These are phyloP conservation scores for Centropus bengalensis DNA, from an alignment of 2,113 vertebrate species.

Conservation along the genomic window DNA sequence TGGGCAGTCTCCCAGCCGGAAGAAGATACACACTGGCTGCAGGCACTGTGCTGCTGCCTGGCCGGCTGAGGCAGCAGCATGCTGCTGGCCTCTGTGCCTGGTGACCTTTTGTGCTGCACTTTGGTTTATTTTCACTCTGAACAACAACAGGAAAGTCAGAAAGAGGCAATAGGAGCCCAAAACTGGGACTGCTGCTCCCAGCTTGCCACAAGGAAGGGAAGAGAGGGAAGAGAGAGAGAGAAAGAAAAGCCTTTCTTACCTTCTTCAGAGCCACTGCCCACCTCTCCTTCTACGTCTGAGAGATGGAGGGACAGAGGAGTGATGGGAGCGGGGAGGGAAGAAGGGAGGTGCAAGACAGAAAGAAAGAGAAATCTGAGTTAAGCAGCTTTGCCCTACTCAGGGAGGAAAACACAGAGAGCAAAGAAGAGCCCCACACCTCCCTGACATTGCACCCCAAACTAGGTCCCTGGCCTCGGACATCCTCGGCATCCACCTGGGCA, in stretches of 20 bases:
- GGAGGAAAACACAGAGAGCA: background rate
- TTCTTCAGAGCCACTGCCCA: constrained; percentile 75
- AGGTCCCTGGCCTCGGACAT: fast-evolving
- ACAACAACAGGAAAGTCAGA: background rate
- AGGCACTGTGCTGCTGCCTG: background rate
- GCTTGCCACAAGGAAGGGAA: background rate
- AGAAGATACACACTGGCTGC: background rate
- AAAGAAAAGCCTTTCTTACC: constrained; percentile 81
- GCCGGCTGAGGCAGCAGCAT: background rate
- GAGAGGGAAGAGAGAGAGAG: background rate
- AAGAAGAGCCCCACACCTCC: background rate
- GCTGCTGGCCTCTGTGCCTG: background rate
- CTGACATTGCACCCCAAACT: background rate
- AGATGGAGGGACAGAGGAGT: constrained; percentile 11
- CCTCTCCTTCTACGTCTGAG: constrained; percentile 79
- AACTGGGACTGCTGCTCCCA: background rate
- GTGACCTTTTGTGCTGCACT: constrained; percentile 17
- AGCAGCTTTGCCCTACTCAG: background rate
- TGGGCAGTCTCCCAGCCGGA: background rate
- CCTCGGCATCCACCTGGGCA: background rate
- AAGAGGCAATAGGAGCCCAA: background rate
- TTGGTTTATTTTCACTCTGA: constrained; percentile 10
- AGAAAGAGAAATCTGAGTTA: constrained; percentile 40
- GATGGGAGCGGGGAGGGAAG: background rate
- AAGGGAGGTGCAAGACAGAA: constrained; percentile 45